Evolutionary conservation across 2,113 vertebrate genomes (phyloP).

Genomic region (Lonchura striata): DNA sequence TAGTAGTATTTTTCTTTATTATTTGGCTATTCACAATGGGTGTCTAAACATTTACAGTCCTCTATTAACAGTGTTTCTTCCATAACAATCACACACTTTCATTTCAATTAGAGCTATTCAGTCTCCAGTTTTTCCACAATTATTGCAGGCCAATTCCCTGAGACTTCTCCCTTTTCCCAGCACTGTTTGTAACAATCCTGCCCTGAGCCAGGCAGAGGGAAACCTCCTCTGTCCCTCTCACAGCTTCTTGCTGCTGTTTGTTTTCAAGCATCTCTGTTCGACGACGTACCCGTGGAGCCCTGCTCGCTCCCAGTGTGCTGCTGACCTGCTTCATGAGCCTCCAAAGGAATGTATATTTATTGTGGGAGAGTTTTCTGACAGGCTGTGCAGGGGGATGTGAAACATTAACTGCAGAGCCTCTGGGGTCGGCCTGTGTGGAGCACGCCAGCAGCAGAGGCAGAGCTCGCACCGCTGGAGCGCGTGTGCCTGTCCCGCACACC

Average conservation of each 20-base stretch:
- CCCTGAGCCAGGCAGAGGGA: slow-evolving; percentile 56
- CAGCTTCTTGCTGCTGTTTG: not conserved
- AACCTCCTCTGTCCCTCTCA: slow-evolving; percentile 3
- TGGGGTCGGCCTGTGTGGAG: not conserved
- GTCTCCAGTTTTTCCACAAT: slow-evolving; percentile 65
- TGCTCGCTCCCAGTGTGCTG: slow-evolving; percentile 8
- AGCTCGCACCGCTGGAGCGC: not conserved
- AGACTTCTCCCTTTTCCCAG: slow-evolving; percentile 58
- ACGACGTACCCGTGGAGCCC: slow-evolving; percentile 27
- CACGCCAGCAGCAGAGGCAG: not conserved
- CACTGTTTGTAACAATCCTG: slow-evolving; percentile 34
- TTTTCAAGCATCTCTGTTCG: not conserved
- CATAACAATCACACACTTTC: slow-evolving; percentile 72
- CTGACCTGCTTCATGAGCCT: slow-evolving; percentile 44
- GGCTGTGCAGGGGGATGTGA: not conserved
- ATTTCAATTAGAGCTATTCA: slow-evolving; percentile 81
- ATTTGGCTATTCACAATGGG: slow-evolving; percentile 72
- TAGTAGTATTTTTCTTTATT: slow-evolving; percentile 69
- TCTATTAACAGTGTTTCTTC: slow-evolving; percentile 71
- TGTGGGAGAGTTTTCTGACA: slow-evolving; percentile 3
- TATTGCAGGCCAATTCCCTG: slow-evolving; percentile 66
- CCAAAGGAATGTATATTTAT: slow-evolving; percentile 48
- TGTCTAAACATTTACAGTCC: slow-evolving; percentile 81
- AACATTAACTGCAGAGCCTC: slow-evolving; percentile 9
- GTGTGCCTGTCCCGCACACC: not conserved